phyloP scores from a whole-genome alignment of 2,797 vertebrate species.

The Spondyliosoma cantharus region DNA sequence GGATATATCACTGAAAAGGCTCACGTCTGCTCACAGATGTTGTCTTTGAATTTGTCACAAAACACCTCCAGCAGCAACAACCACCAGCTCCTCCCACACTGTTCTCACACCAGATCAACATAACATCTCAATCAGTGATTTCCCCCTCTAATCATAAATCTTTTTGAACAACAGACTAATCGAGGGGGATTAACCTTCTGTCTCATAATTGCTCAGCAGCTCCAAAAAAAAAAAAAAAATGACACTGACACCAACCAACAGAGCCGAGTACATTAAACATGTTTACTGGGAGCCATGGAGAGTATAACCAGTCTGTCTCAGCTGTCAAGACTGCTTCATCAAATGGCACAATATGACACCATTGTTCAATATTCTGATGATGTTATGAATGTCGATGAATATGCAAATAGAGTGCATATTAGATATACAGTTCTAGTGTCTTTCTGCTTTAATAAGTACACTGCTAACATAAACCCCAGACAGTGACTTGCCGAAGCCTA shows the following conservation, averaged over 20 bases:
- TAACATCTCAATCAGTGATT: conserved; percentile 1
- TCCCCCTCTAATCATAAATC: background rate
- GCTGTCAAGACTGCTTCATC: background rate
- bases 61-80: background rate
- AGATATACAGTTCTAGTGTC: too few relatives aligned
- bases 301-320: background rate
- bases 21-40: conserved; percentile 16
- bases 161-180: background rate
- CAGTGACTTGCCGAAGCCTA: too few relatives aligned
- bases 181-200: background rate
- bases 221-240: background rate
- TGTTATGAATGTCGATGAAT: too few relatives aligned
- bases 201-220: background rate
- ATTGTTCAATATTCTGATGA: too few relatives aligned
- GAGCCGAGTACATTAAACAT: background rate
- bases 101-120: background rate
- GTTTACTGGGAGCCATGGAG: background rate
- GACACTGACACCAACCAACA: background rate
- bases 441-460: too few relatives aligned
- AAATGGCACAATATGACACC: background rate
- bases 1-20: background rate
- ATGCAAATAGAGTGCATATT: too few relatives aligned
- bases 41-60: conserved; percentile 11
- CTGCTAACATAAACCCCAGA: too few relatives aligned
- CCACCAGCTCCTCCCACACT: conserved; percentile 7